These are phyloP conservation scores for Plagodis pulveraria DNA, from an alignment of 2,888 invertebrate genomes.

Conservation along the genomic window DNA sequence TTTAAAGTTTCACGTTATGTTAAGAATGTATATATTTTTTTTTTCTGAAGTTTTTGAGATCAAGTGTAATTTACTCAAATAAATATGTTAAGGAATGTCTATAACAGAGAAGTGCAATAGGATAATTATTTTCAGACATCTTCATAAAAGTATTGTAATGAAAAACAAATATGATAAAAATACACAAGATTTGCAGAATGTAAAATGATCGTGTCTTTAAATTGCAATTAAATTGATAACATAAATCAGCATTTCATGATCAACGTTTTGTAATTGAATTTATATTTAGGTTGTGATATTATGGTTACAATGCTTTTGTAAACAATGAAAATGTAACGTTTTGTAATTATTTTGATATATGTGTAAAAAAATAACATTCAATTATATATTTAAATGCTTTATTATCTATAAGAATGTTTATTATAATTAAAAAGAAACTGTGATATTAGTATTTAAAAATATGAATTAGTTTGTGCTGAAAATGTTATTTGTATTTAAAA, in stretches of 20 bases:
- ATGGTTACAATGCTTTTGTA: constrained; percentile 9
- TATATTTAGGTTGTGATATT: constrained; percentile 56
- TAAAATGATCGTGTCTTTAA: too few species aligned
- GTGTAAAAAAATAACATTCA: neutral
- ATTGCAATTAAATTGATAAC: too few species aligned
- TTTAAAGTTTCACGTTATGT: too few species aligned
- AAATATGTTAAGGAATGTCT: neutral
- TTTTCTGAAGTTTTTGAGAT: too few species aligned
- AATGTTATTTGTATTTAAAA: constrained; percentile 64
- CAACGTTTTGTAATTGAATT: constrained; percentile 9
- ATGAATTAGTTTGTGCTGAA: constrained; percentile 49
- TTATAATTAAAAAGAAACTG: constrained; percentile 57
- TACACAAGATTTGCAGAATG: too few species aligned
- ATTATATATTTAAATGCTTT: constrained; percentile 27
- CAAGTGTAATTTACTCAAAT: too few species aligned
- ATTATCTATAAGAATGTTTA: constrained; percentile 38
- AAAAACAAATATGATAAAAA: constrained; percentile 1
- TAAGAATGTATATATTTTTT: too few species aligned
- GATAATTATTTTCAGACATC: constrained; percentile 10
- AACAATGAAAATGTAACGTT: constrained; percentile 1
- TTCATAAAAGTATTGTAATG: constrained; percentile 10
- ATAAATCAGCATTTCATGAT: too few species aligned
- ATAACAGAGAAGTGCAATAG: constrained; percentile 8
- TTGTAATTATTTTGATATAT: constrained; percentile 2
- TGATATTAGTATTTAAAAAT: constrained; percentile 69